Percentiles rank a stretch among this genome's conserved stretches.
Conservation (phyloP, 2,797 vertebrate species). For the Danio jaintianensis region DNA sequence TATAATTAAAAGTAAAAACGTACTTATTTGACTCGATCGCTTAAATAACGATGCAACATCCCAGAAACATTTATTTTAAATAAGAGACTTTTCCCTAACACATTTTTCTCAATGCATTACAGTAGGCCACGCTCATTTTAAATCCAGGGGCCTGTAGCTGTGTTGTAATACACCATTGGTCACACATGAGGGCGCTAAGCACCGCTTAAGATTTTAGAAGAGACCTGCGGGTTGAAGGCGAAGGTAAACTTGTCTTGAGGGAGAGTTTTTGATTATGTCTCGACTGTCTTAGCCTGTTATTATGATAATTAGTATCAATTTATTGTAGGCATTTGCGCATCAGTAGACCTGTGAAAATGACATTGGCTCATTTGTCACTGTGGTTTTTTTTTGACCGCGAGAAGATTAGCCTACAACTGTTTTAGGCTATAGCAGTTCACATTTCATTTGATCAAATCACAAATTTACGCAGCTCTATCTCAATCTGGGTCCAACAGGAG, state of each 20-base stretch:
- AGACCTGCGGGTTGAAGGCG: neutral
- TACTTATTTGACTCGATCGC: too few species aligned
- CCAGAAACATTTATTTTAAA: too few species aligned
- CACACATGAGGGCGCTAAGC: constrained; percentile 57
- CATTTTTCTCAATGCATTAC: too few species aligned
- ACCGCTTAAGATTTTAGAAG: neutral
- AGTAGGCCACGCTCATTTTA: too few species aligned
- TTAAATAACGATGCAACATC: too few species aligned
- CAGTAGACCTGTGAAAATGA: neutral
- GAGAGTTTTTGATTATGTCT: neutral
- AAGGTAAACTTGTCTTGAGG: neutral
- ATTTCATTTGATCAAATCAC: neutral
- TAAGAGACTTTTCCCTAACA: too few species aligned
- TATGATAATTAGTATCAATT: neutral
- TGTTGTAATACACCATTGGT: constrained; percentile 7
- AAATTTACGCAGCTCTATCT: neutral
- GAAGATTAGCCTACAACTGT: too few species aligned
- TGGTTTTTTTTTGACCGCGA: neutral
- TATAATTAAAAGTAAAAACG: too few species aligned
- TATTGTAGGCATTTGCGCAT: neutral
- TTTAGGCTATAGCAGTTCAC: too few species aligned
- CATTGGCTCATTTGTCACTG: neutral
- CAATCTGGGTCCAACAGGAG: neutral
- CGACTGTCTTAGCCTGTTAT: neutral
- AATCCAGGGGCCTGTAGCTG: neutral